A percentile compares a stretch with the other conserved stretches of the same genome.
Evolutionary conservation across 1,140 invertebrate genomes (phyloP).

Genomic region (Drosophila baimaii): DNA sequence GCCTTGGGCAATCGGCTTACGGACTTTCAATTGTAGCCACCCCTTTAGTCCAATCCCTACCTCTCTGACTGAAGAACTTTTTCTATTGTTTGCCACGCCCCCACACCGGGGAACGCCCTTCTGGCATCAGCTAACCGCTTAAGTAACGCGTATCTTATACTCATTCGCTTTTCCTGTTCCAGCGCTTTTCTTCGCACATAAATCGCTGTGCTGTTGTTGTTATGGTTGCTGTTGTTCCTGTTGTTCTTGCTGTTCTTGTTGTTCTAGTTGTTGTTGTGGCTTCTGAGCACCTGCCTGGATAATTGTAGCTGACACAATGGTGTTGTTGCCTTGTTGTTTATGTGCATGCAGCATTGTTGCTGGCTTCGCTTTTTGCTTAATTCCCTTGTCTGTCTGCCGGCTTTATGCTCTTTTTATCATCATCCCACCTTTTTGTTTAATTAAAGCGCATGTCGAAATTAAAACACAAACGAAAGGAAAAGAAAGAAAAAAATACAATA

Average conservation of each 20-base stretch:
- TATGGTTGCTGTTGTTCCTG: conserved; percentile 17
- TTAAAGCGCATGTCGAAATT: conserved; percentile 49
- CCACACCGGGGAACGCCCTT: background rate
- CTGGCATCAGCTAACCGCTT: conserved; percentile 29
- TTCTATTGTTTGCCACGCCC: conserved; percentile 31
- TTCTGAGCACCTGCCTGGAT: conserved; percentile 56
- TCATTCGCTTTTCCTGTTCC: conserved; percentile 24
- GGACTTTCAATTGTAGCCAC: conserved; percentile 43
- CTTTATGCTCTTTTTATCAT: conserved; percentile 49
- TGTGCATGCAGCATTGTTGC: conserved; percentile 30
- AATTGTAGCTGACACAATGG: conserved; percentile 55
- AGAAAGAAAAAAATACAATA: background rate
- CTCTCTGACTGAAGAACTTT: conserved; percentile 14
- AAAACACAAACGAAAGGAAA: conserved; percentile 21
- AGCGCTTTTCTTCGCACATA: conserved; percentile 31
- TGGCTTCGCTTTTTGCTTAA: conserved; percentile 38
- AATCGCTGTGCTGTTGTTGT: conserved; percentile 27
- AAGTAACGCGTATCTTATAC: conserved; percentile 45
- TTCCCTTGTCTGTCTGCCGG: conserved; percentile 41
- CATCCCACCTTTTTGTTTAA: conserved; percentile 51
- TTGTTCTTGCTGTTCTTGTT: background rate
- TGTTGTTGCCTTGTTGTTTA: conserved; percentile 46
- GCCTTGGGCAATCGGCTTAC: conserved; percentile 51
- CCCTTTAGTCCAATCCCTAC: conserved; percentile 2
- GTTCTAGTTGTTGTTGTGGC: conserved; percentile 29